A percentile compares a stretch with the other conserved stretches of the same genome.
These are phyloP conservation scores for Aurelia coerulea DNA, from an alignment of 30 jellyfish, hydroid and myxozoan species.

Conservation along the genomic window DNA sequence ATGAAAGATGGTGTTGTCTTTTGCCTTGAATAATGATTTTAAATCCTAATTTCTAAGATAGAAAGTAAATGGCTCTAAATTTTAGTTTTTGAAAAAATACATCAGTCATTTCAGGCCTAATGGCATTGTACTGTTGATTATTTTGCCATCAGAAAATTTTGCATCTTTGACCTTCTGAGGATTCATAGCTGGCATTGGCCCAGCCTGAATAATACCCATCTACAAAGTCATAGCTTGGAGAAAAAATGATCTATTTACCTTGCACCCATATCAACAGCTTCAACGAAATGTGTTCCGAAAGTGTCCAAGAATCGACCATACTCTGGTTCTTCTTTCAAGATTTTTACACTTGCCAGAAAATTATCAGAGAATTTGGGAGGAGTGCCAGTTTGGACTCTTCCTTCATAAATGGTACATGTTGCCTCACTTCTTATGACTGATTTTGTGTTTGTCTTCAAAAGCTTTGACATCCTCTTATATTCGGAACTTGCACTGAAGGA, in stretches of 20 bases:
- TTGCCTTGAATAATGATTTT: too few relatives aligned
- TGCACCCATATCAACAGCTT: conserved; percentile 49
- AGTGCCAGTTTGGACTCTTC: conserved; percentile 30
- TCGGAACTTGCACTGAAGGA: conserved; percentile 60
- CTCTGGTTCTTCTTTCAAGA: conserved; percentile 1
- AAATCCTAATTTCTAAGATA: too few relatives aligned
- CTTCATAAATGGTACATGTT: conserved; percentile 50
- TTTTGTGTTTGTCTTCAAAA: conserved; percentile 39
- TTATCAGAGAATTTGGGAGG: conserved; percentile 58
- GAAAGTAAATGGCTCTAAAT: too few relatives aligned
- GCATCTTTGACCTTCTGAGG: too few relatives aligned
- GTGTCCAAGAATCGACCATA: conserved; percentile 35
- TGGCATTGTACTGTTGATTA: too few relatives aligned
- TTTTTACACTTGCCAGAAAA: conserved; percentile 28
- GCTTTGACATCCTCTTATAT: conserved; percentile 43
- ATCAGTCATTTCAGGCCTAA: too few relatives aligned
- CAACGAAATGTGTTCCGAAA: conserved; percentile 61
- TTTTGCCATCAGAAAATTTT: too few relatives aligned
- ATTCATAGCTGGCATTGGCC: too few relatives aligned
- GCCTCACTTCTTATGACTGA: conserved; percentile 54
- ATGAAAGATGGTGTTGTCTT: too few relatives aligned
- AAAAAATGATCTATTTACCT: conserved; percentile 11
- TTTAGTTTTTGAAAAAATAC: too few relatives aligned
- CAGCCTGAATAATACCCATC: too few relatives aligned
- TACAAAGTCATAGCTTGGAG: not conserved